Conservation (phyloP, 2,113 vertebrate genomes). For the Anoura caudifer region DNA sequence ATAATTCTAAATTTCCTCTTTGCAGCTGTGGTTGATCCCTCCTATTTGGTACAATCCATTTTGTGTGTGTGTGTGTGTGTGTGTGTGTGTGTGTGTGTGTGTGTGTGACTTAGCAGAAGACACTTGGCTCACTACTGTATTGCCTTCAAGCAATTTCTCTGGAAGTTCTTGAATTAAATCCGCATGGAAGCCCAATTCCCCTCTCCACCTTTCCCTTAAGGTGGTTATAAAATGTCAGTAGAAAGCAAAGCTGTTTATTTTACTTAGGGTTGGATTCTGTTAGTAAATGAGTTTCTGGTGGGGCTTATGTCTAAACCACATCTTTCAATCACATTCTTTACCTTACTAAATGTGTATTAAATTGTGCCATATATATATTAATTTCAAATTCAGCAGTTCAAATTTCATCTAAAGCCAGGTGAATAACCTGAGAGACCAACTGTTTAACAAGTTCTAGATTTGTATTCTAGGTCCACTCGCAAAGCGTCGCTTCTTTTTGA, state of each 20-base stretch:
- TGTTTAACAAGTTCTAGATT: constrained; percentile 53
- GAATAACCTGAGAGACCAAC: constrained; percentile 35
- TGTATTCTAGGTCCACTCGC: not conserved
- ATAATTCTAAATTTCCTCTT: constrained; percentile 89
- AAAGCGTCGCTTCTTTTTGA: not conserved
- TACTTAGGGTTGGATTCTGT: constrained; percentile 81
- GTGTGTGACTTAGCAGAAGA: constrained; percentile 77
- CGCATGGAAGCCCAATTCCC: constrained; percentile 80
- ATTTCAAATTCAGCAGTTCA: constrained; percentile 74
- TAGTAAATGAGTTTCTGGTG: constrained; percentile 81
- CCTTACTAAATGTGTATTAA: constrained; percentile 77
- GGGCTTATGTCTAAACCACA: constrained; percentile 71
- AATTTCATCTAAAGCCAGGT: constrained; percentile 55
- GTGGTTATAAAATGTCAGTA: constrained; percentile 81
- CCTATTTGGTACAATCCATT: constrained; percentile 76
- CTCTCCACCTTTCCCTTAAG: constrained; percentile 80
- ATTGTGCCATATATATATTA: constrained; percentile 79
- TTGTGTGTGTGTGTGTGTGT: constrained; percentile 69
- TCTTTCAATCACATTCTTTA: constrained; percentile 77
- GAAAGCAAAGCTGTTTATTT: constrained; percentile 84
- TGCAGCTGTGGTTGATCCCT: constrained; percentile 83
- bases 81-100: constrained; percentile 69
- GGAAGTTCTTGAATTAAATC: constrained; percentile 84
- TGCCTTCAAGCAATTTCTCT: constrained; percentile 77
- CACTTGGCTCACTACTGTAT: constrained; percentile 81